phyloP scores from a whole-genome alignment of 37 sponge, comb jelly and placozoan species.

The Petrosia ficiformis region DNA sequence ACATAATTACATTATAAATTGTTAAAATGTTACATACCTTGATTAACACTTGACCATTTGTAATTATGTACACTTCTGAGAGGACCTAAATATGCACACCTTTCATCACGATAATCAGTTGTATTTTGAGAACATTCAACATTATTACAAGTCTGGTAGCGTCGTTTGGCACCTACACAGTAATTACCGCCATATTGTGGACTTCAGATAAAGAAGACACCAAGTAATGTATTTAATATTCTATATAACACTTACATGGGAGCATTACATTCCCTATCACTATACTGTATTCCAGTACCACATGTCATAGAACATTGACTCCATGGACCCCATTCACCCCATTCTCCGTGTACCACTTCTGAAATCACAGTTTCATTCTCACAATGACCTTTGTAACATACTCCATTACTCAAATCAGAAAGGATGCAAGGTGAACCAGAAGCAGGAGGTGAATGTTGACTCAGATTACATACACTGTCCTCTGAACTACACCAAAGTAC shows the following conservation, averaged over 20 bases:
- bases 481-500: conserved; percentile 40
- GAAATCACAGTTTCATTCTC: too few species aligned
- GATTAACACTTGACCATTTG: too few species aligned
- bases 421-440: conserved; percentile 21
- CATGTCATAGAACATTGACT: conserved; percentile 34
- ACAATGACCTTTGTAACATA: background rate
- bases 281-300: conserved; percentile 47
- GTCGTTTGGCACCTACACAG: conserved; percentile 23
- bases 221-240: background rate
- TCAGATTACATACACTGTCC: background rate
- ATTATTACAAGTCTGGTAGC: conserved; percentile 31
- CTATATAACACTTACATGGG: conserved; percentile 40
- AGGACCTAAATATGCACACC: background rate
- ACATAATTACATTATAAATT: background rate
- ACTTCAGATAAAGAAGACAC: conserved; percentile 2
- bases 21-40: too few species aligned
- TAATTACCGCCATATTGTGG: conserved; percentile 53
- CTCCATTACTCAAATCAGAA: background rate
- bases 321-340: conserved; percentile 62
- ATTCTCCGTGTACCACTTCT: conserved; percentile 26
- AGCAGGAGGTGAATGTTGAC: conserved; percentile 32
- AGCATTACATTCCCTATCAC: conserved; percentile 37
- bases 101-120: background rate
- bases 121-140: conserved; percentile 18
- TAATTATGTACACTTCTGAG: too few species aligned